A percentile compares a stretch with the other conserved stretches of the same genome.
Evolutionary conservation across 37 sponge, comb jelly and placozoan genomes (phyloP).

Genomic region (Hexactinellida sp.): DNA sequence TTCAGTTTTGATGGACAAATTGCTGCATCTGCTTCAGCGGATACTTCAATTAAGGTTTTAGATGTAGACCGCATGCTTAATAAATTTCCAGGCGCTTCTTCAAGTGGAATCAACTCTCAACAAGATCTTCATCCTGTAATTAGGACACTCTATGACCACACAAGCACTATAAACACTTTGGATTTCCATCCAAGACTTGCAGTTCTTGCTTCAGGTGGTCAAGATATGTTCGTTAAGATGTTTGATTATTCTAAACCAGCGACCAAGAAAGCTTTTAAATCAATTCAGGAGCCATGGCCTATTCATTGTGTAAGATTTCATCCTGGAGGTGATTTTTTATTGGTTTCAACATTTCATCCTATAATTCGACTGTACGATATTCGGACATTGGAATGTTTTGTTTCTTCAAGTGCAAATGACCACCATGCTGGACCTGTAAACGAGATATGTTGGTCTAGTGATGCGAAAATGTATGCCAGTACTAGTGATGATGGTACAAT

Average conservation of each 20-base stretch:
- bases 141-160: constrained; percentile 77
- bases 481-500: constrained; percentile 78
- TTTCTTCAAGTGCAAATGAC: constrained; percentile 70
- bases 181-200: constrained; percentile 83
- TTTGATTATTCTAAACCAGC: constrained; percentile 81
- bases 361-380: constrained; percentile 78
- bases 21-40: constrained; percentile 69
- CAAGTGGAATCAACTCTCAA: constrained; percentile 36
- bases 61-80: constrained; percentile 82
- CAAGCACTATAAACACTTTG: constrained; percentile 48
- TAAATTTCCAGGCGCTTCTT: constrained; percentile 17
- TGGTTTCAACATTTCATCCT: constrained; percentile 50
- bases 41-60: constrained; percentile 61
- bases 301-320: constrained; percentile 64
- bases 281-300: constrained; percentile 28
- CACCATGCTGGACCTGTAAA: constrained; percentile 73
- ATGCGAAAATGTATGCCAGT: constrained; percentile 69
- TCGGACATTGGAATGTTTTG: constrained; percentile 74
- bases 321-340: constrained; percentile 73
- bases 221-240: constrained; percentile 71
- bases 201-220: constrained; percentile 70
- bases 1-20: not conserved
- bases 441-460: constrained; percentile 54
- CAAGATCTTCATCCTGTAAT: constrained; percentile 71
- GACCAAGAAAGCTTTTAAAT: constrained; percentile 55